Conservation (phyloP, 2,797 vertebrate genomes). For the Gephyroberyx darwinii region DNA sequence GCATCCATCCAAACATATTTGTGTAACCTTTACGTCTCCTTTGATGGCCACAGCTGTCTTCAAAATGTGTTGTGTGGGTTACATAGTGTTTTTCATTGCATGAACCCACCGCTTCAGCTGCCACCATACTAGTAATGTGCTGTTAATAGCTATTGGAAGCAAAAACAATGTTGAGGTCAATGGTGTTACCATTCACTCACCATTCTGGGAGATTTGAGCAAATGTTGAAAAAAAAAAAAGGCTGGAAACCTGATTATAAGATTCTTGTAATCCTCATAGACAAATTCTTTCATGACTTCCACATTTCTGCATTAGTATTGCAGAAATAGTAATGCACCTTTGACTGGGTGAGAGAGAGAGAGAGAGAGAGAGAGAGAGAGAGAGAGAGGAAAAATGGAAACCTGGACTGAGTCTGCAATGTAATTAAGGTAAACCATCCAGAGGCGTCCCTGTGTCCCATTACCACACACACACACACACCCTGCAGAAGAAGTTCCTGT, state of each 20-base stretch:
- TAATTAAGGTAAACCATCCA: conserved; percentile 23
- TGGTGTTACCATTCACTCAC: no score
- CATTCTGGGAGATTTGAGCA: neutral
- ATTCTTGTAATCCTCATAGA: neutral
- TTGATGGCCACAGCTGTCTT: neutral
- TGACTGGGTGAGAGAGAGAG: neutral
- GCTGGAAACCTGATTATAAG: no score
- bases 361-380: neutral
- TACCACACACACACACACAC: conserved; percentile 12
- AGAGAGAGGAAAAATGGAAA: neutral
- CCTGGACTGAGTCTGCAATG: conserved; percentile 28
- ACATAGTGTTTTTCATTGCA: neutral
- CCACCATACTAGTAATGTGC: neutral
- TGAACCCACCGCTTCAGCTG: no score
- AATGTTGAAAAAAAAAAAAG: neutral
- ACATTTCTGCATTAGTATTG: neutral
- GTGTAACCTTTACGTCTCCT: neutral
- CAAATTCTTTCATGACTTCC: neutral
- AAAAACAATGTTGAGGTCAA: neutral
- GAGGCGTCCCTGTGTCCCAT: conserved; percentile 2
- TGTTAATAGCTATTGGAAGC: neutral
- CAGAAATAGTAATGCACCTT: neutral
- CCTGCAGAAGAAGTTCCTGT: conserved; percentile 13
- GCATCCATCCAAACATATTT: neutral
- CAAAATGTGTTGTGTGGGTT: neutral